Evolutionary conservation across 2,113 vertebrate species (phyloP).

Genomic region (Myotis davidii): DNA sequence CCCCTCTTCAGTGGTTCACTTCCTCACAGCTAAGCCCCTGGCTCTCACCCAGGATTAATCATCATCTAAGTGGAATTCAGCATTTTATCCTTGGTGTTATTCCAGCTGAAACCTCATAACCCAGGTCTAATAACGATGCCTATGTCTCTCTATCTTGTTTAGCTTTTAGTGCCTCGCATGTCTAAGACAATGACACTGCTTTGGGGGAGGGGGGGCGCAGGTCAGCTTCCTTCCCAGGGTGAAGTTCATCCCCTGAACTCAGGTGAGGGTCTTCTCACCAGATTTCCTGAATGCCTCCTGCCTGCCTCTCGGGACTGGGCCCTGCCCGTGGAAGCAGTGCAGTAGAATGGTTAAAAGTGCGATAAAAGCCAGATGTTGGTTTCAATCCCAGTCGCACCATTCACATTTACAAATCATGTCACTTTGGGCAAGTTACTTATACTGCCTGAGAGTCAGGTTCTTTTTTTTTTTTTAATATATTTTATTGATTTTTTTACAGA

Average conservation of each 20-base stretch:
- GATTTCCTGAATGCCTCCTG: background rate
- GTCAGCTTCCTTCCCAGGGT: background rate
- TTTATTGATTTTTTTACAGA: no score
- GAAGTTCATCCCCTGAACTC: background rate
- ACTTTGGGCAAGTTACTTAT: background rate
- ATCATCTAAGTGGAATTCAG: background rate
- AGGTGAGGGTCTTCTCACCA: background rate
- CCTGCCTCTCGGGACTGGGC: background rate
- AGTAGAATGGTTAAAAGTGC: background rate
- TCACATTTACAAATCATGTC: constrained; percentile 14
- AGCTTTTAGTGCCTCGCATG: background rate
- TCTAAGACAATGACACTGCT: background rate
- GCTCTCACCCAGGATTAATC: background rate
- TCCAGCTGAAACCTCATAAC: background rate
- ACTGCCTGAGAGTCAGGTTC: constrained; percentile 14
- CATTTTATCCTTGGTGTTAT: background rate
- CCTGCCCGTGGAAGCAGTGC: background rate
- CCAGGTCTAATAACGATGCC: background rate
- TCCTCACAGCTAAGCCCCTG: background rate
- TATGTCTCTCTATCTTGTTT: background rate
- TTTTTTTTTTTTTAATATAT: no score
- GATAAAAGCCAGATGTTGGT: background rate
- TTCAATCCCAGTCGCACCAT: background rate
- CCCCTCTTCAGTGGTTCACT: background rate
- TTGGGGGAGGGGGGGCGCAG: background rate